These are phyloP conservation scores for Diadophis punctatus DNA, from an alignment of 2,113 vertebrate species.

Conservation along the genomic window DNA sequence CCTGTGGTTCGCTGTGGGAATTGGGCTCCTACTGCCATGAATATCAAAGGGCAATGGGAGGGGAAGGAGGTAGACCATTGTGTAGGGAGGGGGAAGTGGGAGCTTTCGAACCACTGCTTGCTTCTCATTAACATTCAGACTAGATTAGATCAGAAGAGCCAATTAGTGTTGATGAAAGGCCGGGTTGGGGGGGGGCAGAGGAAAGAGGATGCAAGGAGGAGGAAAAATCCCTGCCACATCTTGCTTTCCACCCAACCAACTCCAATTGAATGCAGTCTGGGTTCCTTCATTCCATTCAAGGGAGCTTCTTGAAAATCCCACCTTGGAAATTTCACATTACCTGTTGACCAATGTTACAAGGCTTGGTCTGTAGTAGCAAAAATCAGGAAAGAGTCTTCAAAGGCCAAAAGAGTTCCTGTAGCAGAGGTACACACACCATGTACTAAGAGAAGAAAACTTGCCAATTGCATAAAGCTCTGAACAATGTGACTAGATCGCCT, in stretches of 20 bases:
- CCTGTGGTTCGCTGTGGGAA: slow-evolving; percentile 1
- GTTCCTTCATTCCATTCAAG: neutral
- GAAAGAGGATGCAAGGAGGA: neutral
- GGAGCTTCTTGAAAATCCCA: neutral
- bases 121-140: slow-evolving; percentile 27
- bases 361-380: neutral
- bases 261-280: neutral
- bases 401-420: neutral
- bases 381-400: neutral
- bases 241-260: neutral
- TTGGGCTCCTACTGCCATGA: slow-evolving; percentile 4
- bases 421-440: neutral
- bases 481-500: neutral
- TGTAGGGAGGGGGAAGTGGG: neutral
- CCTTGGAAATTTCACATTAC: neutral
- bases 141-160: slow-evolving; percentile 33
- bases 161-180: slow-evolving; percentile 29
- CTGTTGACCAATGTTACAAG: neutral
- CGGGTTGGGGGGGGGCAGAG: neutral
- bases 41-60: slow-evolving; percentile 26
- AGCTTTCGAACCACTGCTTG: neutral
- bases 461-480: neutral
- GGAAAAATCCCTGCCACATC: neutral
- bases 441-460: neutral
- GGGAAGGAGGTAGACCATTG: slow-evolving; percentile 30